Evolutionary conservation across 2,113 vertebrate genomes (phyloP).

Genomic region (Hymenochirus boettgeri): DNA sequence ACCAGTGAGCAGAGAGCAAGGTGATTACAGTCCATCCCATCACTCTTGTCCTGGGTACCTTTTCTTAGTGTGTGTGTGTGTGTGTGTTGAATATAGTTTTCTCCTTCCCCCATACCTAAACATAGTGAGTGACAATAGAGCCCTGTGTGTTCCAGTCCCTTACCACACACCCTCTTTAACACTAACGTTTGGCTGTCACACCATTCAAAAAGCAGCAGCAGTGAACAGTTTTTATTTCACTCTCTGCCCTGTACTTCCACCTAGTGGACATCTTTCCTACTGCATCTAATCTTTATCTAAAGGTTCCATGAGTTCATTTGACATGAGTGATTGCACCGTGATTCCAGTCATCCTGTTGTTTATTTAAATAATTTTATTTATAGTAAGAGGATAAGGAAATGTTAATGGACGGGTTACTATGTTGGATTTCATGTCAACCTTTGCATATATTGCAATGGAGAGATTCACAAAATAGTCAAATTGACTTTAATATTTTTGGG

Average conservation of each 20-base stretch:
- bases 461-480: too few species aligned
- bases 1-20: neutral
- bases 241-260: slow-evolving; percentile 60
- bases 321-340: too few species aligned
- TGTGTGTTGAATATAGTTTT: slow-evolving; percentile 5
- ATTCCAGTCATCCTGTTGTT: too few species aligned
- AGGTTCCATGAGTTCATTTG: too few species aligned
- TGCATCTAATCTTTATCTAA: neutral
- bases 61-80: neutral
- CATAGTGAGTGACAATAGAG: slow-evolving; percentile 8
- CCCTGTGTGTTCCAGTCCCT: neutral
- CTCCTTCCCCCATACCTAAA: neutral
- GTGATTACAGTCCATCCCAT: neutral
- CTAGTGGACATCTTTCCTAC: slow-evolving; percentile 49
- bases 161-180: neutral
- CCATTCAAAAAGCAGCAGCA: neutral
- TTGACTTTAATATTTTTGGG: too few species aligned
- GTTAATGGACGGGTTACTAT: too few species aligned
- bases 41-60: neutral
- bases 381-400: too few species aligned
- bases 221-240: slow-evolving; percentile 45
- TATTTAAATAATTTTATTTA: too few species aligned
- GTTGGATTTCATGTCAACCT: too few species aligned
- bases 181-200: neutral
- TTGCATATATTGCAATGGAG: too few species aligned